A percentile compares a stretch with the other conserved stretches of the same genome.
These are phyloP conservation scores for Mythimna ferrago DNA, from an alignment of 2,888 invertebrate species.

Conservation along the genomic window DNA sequence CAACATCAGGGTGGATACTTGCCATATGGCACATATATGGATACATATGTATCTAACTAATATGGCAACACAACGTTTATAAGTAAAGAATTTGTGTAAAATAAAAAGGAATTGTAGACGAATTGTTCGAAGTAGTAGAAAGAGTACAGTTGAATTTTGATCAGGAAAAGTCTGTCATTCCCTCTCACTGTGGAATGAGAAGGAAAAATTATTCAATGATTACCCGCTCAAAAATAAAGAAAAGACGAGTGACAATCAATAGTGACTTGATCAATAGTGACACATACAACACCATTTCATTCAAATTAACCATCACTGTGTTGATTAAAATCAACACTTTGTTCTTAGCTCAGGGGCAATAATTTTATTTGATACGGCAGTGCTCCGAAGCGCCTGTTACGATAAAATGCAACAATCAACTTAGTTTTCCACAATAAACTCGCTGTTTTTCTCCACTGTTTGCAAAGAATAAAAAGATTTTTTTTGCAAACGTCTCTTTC, in stretches of 20 bases:
- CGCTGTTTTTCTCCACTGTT: background rate
- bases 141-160: too few relatives aligned
- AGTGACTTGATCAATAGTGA: background rate
- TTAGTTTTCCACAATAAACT: conserved; percentile 1
- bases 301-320: background rate
- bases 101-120: background rate
- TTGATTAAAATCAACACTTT: background rate
- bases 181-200: too few relatives aligned
- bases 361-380: conserved; percentile 43
- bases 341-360: conserved; percentile 34
- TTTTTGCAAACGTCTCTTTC: background rate
- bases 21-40: too few relatives aligned
- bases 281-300: background rate
- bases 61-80: background rate
- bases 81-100: background rate
- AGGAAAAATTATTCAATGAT: too few relatives aligned
- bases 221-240: too few relatives aligned
- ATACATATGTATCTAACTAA: too few relatives aligned
- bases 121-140: too few relatives aligned
- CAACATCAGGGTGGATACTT: too few relatives aligned
- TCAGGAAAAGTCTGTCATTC: too few relatives aligned
- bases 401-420: conserved; percentile 39
- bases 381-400: conserved; percentile 19
- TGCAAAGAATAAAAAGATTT: background rate
- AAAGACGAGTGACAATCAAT: too few relatives aligned